phyloP scores from a whole-genome alignment of 2,113 vertebrate species.

The Oryzias javanicus region DNA sequence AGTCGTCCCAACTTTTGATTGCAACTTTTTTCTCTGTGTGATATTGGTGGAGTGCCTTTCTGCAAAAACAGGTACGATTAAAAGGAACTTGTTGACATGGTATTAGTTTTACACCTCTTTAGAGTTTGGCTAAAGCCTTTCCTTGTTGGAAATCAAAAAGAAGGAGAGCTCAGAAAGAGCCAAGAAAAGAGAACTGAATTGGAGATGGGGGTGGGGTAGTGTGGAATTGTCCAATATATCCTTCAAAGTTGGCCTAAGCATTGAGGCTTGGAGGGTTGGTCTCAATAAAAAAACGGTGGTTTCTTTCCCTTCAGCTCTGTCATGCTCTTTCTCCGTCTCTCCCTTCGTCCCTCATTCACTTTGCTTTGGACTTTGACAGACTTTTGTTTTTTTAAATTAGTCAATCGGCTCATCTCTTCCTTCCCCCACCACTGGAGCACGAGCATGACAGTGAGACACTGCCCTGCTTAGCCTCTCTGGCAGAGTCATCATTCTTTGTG shows the following conservation, averaged over 20 bases:
- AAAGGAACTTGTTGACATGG: conserved; percentile 69
- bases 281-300: conserved; percentile 75
- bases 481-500: conserved; percentile 79
- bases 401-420: conserved; percentile 28
- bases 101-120: conserved; percentile 71
- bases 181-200: conserved; percentile 53
- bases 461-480: conserved; percentile 77
- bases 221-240: conserved; percentile 74
- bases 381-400: conserved; percentile 15
- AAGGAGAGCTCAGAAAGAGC: conserved; percentile 54
- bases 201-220: conserved; percentile 49
- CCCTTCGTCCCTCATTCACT: conserved; percentile 9
- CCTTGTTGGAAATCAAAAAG: conserved; percentile 65
- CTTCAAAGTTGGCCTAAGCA: conserved; percentile 70
- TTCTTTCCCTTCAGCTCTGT: conserved; percentile 69
- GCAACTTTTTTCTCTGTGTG: conserved; percentile 5
- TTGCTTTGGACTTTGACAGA: neutral
- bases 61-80: conserved; percentile 47
- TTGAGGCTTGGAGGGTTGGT: conserved; percentile 69
- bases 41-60: conserved; percentile 22
- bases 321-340: conserved; percentile 22
- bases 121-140: conserved; percentile 64
- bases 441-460: conserved; percentile 75
- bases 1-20: conserved; percentile 44
- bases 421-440: conserved; percentile 57